Conservation (phyloP, 92 coral and sea anemone species). For the Diadumene lineata region DNA sequence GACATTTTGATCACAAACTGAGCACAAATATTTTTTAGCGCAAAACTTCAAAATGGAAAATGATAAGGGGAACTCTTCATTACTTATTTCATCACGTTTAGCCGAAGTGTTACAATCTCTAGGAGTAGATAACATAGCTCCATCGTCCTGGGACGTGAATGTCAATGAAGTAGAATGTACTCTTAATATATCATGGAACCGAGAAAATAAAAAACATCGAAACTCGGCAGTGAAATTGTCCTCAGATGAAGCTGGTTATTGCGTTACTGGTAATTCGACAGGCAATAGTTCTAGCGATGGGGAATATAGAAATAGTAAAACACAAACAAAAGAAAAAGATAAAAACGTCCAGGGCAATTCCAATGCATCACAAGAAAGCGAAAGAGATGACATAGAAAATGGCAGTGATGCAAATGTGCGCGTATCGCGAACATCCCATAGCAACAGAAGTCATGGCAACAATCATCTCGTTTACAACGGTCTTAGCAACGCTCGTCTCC, state of each 20-base stretch:
- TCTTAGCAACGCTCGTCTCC: slow-evolving; percentile 6
- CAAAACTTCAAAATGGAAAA: background rate
- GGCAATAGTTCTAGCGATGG: background rate
- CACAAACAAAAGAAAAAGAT: background rate
- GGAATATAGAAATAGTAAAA: background rate
- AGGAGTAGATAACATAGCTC: background rate
- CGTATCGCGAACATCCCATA: background rate
- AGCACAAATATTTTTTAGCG: too few species aligned
- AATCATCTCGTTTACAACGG: background rate
- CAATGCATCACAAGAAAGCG: too few species aligned
- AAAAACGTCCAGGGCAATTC: background rate
- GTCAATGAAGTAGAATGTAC: slow-evolving; percentile 4
- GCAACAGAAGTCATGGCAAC: slow-evolving; percentile 6
- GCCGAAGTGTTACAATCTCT: background rate
- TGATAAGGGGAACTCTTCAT: background rate
- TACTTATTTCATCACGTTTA: background rate
- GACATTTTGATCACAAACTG: too few species aligned
- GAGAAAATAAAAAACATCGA: background rate
- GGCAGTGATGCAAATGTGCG: too few species aligned
- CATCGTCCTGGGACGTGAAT: slow-evolving; percentile 10
- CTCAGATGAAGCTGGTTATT: background rate
- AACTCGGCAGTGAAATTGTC: background rate
- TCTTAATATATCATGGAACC: slow-evolving; percentile 13
- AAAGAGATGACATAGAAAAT: too few species aligned
- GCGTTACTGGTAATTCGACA: background rate